These are phyloP conservation scores for Drosophila bunnanda DNA, from an alignment of 2,888 invertebrate genomes.

Conservation along the genomic window DNA sequence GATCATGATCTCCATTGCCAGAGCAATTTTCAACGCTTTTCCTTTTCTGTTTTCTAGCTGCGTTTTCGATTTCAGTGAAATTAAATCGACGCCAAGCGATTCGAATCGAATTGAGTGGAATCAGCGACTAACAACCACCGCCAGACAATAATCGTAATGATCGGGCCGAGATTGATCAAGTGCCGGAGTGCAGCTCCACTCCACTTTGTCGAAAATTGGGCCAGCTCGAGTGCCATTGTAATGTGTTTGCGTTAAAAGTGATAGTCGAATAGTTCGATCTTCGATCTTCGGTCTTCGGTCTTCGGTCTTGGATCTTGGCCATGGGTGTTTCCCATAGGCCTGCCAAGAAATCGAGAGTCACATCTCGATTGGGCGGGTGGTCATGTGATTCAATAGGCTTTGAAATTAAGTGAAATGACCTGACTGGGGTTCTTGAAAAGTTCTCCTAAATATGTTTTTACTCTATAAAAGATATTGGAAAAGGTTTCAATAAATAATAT, in stretches of 20 bases:
- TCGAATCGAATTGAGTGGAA: conserved; percentile 61
- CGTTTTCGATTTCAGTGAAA: conserved; percentile 59
- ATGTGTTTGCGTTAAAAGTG: conserved; percentile 47
- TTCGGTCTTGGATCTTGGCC: conserved; percentile 60
- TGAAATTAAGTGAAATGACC: conserved; percentile 19
- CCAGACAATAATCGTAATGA: conserved; percentile 50
- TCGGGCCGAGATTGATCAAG: conserved; percentile 43
- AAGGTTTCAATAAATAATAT: not conserved
- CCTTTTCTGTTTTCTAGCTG: conserved; percentile 65
- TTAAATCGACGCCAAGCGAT: conserved; percentile 59
- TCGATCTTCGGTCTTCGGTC: conserved; percentile 57
- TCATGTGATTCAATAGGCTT: conserved; percentile 11
- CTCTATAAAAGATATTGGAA: not conserved
- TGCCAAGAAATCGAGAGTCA: conserved; percentile 23
- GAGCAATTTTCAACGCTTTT: conserved; percentile 78
- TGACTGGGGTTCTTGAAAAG: not conserved
- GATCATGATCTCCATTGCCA: conserved; percentile 62
- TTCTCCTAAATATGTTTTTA: not conserved
- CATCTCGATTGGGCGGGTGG: conserved; percentile 32
- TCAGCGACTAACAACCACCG: not conserved
- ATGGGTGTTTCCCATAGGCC: conserved; percentile 66
- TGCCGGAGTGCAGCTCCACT: conserved; percentile 68
- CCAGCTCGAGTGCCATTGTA: conserved; percentile 66
- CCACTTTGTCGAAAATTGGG: conserved; percentile 64
- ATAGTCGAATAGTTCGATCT: conserved; percentile 49